Percentiles rank a stretch among this genome's conserved stretches.
phyloP scores from a whole-genome alignment of 1,140 invertebrate genomes.

The Cataglyphis hispanica region DNA sequence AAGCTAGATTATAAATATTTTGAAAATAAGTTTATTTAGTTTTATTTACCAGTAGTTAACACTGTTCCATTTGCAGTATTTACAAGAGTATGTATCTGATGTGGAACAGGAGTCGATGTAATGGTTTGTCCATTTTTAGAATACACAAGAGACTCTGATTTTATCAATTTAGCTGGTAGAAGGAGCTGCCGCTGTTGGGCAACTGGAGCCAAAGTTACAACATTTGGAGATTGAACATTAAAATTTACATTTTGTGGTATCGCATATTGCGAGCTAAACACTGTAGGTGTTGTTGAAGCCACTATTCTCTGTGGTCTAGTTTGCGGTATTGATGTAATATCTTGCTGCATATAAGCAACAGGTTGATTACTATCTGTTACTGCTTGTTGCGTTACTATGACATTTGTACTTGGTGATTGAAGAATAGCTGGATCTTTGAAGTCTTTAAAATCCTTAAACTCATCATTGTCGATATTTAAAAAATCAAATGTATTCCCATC shows the following conservation, averaged over 20 bases:
- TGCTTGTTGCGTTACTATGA: constrained; percentile 59
- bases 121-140: constrained; percentile 79
- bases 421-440: constrained; percentile 70
- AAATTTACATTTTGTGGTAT: constrained; percentile 83
- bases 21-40: background rate
- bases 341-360: constrained; percentile 65
- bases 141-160: constrained; percentile 84
- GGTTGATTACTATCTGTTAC: constrained; percentile 66
- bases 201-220: constrained; percentile 83
- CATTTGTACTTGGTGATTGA: constrained; percentile 68
- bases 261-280: constrained; percentile 83
- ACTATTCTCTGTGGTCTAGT: constrained; percentile 76
- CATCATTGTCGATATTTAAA: constrained; percentile 73
- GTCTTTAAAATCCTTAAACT: constrained; percentile 72
- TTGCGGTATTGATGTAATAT: constrained; percentile 54
- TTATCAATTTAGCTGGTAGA: constrained; percentile 84
- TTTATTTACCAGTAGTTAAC: constrained; percentile 87
- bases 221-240: constrained; percentile 81
- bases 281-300: constrained; percentile 72
- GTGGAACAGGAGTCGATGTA: constrained; percentile 82
- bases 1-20: background rate
- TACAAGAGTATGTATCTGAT: constrained; percentile 89
- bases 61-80: constrained; percentile 89
- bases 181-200: constrained; percentile 81
- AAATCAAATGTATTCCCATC: constrained; percentile 82